Percentiles rank a stretch among this genome's conserved stretches.
phyloP scores from a whole-genome alignment of 1,140 invertebrate species.

The Apocrypta bakeri region DNA sequence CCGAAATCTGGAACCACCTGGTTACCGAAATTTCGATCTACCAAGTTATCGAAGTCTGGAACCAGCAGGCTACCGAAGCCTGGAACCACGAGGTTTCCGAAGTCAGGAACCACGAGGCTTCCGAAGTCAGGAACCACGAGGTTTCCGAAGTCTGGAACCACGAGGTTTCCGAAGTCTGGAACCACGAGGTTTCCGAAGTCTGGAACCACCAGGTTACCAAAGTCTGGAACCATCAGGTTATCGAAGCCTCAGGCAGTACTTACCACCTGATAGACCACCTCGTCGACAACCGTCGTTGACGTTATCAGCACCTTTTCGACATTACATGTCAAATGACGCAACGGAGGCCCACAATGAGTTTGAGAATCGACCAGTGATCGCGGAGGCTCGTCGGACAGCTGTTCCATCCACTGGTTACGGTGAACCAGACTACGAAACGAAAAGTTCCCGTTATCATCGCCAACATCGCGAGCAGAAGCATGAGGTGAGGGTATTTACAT shows the following conservation, averaged over 20 bases:
- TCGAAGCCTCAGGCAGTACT: slow-evolving; percentile 3
- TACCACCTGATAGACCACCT: not conserved
- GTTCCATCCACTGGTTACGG: not conserved
- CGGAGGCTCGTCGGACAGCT: not conserved
- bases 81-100: too few species aligned
- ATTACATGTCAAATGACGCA: not conserved
- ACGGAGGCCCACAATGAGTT: not conserved
- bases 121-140: too few species aligned
- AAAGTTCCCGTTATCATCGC: not conserved
- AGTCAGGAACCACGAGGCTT: too few species aligned
- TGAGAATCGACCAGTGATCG: not conserved
- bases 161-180: too few species aligned
- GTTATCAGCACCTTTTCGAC: not conserved
- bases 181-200: too few species aligned
- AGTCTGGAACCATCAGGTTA: slow-evolving; percentile 9
- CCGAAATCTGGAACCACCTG: too few species aligned
- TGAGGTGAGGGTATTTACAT: not conserved
- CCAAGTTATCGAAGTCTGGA: too few species aligned
- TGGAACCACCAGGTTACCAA: too few species aligned
- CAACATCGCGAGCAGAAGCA: not conserved
- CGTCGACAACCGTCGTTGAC: not conserved
- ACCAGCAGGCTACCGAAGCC: too few species aligned
- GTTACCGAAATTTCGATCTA: too few species aligned
- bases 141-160: too few species aligned
- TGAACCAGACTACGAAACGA: not conserved